A percentile compares a stretch with the other conserved stretches of the same genome.
Conservation (phyloP, 2,113 vertebrate genomes). For the Glaucidium brasilianum region DNA sequence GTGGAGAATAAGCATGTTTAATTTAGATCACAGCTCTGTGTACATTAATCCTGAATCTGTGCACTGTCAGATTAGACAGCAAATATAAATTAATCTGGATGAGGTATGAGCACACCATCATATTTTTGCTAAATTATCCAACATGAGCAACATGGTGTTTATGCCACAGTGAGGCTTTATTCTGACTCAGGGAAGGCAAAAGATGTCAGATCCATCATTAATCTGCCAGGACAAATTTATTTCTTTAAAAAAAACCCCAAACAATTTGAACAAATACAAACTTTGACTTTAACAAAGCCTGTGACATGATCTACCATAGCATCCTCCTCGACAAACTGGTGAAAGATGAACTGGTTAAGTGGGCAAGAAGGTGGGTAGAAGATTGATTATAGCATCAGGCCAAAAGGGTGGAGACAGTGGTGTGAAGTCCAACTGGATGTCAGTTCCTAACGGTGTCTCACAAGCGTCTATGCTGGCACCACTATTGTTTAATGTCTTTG, state of each 20-base stretch:
- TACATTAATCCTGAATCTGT: slow-evolving; percentile 6
- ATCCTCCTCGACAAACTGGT: background rate
- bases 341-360: background rate
- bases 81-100: slow-evolving; percentile 10
- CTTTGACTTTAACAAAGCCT: background rate
- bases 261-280: background rate
- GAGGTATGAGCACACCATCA: background rate
- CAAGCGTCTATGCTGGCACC: rapidly evolving
- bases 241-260: background rate
- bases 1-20: background rate
- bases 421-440: background rate
- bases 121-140: background rate
- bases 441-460: background rate
- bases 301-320: background rate
- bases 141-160: background rate
- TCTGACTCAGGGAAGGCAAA: background rate
- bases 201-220: background rate
- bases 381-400: background rate
- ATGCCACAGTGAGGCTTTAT: background rate
- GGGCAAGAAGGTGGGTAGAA: background rate
- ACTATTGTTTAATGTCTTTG: background rate
- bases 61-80: background rate
- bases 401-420: background rate
- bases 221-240: background rate
- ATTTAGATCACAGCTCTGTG: background rate